phyloP scores from a whole-genome alignment of 2,888 invertebrate species.

The Eulithis testata region DNA sequence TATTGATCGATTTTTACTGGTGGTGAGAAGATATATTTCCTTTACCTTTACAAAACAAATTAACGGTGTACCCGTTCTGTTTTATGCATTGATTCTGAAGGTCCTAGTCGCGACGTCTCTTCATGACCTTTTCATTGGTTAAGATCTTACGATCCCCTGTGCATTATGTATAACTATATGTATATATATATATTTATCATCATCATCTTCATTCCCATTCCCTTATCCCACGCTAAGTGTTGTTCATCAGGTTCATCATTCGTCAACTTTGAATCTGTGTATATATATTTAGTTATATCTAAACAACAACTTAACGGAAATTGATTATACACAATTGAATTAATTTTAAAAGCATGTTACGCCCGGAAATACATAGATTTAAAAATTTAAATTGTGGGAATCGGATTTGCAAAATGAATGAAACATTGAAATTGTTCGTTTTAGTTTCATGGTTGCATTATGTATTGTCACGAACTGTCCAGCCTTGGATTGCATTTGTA shows the following conservation, averaged over 20 bases:
- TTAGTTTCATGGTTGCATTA: conserved; percentile 36
- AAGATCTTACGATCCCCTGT: too few species aligned
- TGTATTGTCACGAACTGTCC: conserved; percentile 52
- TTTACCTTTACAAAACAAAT: background rate
- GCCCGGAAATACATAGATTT: conserved; percentile 9
- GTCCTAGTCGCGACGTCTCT: too few species aligned
- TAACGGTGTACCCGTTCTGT: background rate
- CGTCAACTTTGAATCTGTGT: too few species aligned
- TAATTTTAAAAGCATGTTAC: conserved; percentile 3
- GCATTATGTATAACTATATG: too few species aligned
- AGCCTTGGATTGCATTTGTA: conserved; percentile 66
- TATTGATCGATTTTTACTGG: conserved; percentile 28
- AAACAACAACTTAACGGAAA: conserved; percentile 3
- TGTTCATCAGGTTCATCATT: too few species aligned
- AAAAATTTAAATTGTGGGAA: conserved; percentile 22
- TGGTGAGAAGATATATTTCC: background rate
- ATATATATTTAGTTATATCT: too few species aligned
- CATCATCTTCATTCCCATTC: too few species aligned
- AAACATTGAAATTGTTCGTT: conserved; percentile 21
- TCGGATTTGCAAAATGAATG: conserved; percentile 17
- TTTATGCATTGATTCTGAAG: too few species aligned
- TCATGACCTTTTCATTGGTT: too few species aligned
- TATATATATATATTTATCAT: too few species aligned
- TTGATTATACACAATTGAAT: conserved; percentile 6
- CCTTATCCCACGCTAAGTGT: too few species aligned